phyloP scores from a whole-genome alignment of 2,797 vertebrate genomes.

The Ispidina picta region DNA sequence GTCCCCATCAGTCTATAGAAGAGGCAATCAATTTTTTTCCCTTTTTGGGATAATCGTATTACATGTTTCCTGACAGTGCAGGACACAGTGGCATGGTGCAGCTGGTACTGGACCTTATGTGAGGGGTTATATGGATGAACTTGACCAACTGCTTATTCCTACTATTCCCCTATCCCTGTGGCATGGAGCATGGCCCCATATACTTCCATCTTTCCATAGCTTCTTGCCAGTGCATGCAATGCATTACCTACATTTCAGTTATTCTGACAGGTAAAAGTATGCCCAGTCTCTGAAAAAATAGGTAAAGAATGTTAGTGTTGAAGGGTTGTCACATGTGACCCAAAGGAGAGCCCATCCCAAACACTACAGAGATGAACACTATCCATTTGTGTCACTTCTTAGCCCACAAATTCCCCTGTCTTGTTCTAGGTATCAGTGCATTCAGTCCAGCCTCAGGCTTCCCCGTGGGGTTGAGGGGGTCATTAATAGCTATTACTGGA shows the following conservation, averaged over 20 bases:
- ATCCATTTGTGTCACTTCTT: not conserved
- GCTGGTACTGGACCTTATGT: not conserved
- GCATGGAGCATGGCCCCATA: not conserved
- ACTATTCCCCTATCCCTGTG: not conserved
- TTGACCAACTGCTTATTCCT: not conserved
- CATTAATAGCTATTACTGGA: not conserved
- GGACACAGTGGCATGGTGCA: not conserved
- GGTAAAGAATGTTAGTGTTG: not conserved
- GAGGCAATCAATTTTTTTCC: not conserved
- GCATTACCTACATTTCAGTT: not conserved
- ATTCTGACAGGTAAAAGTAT: not conserved
- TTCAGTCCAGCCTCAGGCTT: not conserved
- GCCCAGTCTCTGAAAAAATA: not conserved
- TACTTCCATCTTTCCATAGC: not conserved
- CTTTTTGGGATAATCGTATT: not conserved
- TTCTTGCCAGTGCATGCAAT: not conserved
- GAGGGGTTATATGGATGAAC: not conserved
- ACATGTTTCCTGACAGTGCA: fast-evolving
- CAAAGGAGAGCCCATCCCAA: not conserved
- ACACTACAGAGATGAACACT: not conserved
- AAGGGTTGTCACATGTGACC: fast-evolving
- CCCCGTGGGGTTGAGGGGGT: not conserved
- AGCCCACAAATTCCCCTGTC: not conserved
- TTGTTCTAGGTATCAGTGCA: not conserved
- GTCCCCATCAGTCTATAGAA: not conserved